phyloP scores from a whole-genome alignment of 2,888 invertebrate species.

The Agonum fuliginosum region DNA sequence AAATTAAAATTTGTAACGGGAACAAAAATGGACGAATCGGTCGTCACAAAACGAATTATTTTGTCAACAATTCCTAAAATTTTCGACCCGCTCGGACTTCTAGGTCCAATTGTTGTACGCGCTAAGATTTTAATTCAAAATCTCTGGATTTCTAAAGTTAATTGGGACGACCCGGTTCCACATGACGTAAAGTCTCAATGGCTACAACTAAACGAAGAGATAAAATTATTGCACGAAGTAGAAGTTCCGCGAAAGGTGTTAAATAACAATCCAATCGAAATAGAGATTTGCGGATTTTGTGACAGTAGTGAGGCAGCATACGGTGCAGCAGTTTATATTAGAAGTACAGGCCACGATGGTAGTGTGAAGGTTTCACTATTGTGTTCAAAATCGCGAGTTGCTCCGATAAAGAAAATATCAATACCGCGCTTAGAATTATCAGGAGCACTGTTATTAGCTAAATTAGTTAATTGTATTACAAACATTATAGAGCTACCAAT shows the following conservation, averaged over 20 bases:
- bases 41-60: slow-evolving; percentile 12
- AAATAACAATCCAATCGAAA: background rate
- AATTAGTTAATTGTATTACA: no score
- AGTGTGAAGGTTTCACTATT: slow-evolving; percentile 11
- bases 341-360: background rate
- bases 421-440: no score
- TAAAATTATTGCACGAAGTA: background rate
- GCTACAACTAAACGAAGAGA: background rate
- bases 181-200: background rate
- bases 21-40: background rate
- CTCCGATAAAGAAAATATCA: no score
- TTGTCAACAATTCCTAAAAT: background rate
- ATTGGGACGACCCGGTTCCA: background rate
- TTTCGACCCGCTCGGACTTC: no score
- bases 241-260: background rate
- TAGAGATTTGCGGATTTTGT: slow-evolving; percentile 5
- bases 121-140: background rate
- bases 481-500: no score
- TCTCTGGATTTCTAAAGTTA: background rate
- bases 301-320: slow-evolving; percentile 43
- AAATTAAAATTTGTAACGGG: background rate
- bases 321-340: background rate
- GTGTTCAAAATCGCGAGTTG: slow-evolving; percentile 33
- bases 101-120: background rate
- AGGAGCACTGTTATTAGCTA: no score